phyloP scores from a whole-genome alignment of 1,140 invertebrate species.

The Drosophila pachea region DNA sequence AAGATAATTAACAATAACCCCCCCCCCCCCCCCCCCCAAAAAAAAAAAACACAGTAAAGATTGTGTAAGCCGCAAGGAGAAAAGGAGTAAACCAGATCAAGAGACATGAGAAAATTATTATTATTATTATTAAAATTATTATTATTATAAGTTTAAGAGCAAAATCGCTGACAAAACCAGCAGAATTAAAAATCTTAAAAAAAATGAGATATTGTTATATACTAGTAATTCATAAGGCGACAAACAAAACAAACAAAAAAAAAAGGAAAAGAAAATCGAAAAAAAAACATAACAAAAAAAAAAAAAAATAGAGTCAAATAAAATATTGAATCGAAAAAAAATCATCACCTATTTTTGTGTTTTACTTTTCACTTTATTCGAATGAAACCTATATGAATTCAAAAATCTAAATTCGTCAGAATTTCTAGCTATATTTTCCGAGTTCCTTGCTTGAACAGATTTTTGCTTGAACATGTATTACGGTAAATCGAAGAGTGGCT shows the following conservation, averaged over 20 bases:
- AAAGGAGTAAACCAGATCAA: constrained; percentile 70
- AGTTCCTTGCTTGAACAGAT: neutral
- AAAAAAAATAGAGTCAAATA: constrained; percentile 77
- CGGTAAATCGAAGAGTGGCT: constrained; percentile 26
- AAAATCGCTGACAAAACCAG: constrained; percentile 78
- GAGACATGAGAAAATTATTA: constrained; percentile 75
- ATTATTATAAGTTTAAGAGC: constrained; percentile 75
- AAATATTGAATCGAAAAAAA: constrained; percentile 75
- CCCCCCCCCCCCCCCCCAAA: too few relatives aligned
- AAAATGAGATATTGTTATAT: constrained; percentile 79
- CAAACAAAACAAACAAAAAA: constrained; percentile 62
- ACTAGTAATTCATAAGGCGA: constrained; percentile 75
- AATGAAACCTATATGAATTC: too few relatives aligned
- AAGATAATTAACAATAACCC: constrained; percentile 4
- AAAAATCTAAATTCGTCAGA: too few relatives aligned
- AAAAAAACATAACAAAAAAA: constrained; percentile 71
- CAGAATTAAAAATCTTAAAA: constrained; percentile 77
- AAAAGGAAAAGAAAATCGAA: constrained; percentile 64
- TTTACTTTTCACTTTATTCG: neutral
- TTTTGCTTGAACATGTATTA: constrained; percentile 44
- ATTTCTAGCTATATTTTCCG: neutral
- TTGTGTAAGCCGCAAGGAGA: constrained; percentile 46
- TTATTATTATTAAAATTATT: constrained; percentile 65
- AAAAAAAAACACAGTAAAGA: constrained; percentile 23
- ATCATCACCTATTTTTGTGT: constrained; percentile 7